Base-by-base conservation (phyloP, 1,140 invertebrate species). In the Camponotus vicinus region DNA sequence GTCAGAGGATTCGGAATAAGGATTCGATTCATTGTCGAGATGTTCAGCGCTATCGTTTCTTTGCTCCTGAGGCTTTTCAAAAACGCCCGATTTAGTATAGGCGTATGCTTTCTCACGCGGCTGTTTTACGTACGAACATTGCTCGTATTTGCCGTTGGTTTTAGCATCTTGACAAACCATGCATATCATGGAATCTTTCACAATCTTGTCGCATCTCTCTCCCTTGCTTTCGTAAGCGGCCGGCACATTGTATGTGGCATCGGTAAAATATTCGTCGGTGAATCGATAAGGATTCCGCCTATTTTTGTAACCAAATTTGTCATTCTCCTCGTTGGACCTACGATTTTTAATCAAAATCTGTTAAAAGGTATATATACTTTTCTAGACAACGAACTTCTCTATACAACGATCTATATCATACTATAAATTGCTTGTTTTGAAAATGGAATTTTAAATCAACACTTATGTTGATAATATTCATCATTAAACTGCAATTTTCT, bases 111-210 rank as follows among this genome's bases (percentile, higher is more conserved):
- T 97, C 89, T 97, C 96, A 88, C 96, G 96, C 0, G 97, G 97
- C 96, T 87, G 96, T 94, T 15, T 96, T 94, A 96, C 96, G 92
- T 97, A 98, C 0, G 97, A 97, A 89, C 97, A 97, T 69, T 97
- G 97, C 94, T 98, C 97, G 91, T 96, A 97, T 82, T 97, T 97
- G 5, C 96, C 97, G 37, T 96, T 96, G n/a, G 96, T 97, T 92
- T 97, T 96, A 0, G 96, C 95, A 89, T 97, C 96, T 90, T 96
- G 96, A 91, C 97, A 98, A 1, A 97, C 94, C 92, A 96, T 96
- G 91, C 97, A 98, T 4, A 96, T 95, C 96, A 97, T 97, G 6
- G 96, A 96, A 90, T 97, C 96, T 90, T 96, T 96, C 59, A 96
- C 93, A 0, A 97, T 95, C 92, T 96, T 96, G 82, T 96, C 95